Percentiles rank a stretch among this genome's conserved stretches.
These are phyloP conservation scores for Magallana nippona DNA, from an alignment of 2,888 invertebrate species.

Conservation along the genomic window DNA sequence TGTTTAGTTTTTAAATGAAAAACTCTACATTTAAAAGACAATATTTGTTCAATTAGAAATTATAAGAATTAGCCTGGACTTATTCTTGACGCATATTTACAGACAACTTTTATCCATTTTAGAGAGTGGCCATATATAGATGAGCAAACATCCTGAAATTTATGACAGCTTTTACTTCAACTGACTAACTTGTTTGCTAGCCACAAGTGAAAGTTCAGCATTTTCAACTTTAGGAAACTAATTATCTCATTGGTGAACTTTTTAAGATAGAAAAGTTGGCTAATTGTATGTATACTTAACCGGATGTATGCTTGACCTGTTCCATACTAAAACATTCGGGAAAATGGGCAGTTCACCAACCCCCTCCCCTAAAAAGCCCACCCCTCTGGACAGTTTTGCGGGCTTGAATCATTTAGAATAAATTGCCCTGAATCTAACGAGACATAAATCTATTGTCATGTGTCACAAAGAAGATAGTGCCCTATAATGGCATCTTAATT, in stretches of 20 bases:
- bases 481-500: background rate
- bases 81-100: background rate
- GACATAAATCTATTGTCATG: background rate
- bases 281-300: background rate
- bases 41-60: conserved; percentile 8
- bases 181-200: conserved; percentile 20
- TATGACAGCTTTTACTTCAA: background rate
- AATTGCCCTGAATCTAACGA: background rate
- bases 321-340: background rate
- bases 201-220: conserved; percentile 1
- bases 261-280: background rate
- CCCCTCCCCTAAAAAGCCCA: background rate
- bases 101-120: conserved; percentile 23
- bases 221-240: background rate
- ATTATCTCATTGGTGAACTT: conserved; percentile 1
- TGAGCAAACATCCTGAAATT: conserved; percentile 4
- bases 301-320: background rate
- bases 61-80: conserved; percentile 17
- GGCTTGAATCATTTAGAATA: background rate
- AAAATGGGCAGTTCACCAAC: no score
- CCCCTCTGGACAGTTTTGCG: background rate
- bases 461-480: background rate
- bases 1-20: background rate
- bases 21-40: background rate
- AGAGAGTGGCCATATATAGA: background rate